Evolutionary conservation across 2,888 invertebrate species (phyloP).

Genomic region (Agrotis segetum): DNA sequence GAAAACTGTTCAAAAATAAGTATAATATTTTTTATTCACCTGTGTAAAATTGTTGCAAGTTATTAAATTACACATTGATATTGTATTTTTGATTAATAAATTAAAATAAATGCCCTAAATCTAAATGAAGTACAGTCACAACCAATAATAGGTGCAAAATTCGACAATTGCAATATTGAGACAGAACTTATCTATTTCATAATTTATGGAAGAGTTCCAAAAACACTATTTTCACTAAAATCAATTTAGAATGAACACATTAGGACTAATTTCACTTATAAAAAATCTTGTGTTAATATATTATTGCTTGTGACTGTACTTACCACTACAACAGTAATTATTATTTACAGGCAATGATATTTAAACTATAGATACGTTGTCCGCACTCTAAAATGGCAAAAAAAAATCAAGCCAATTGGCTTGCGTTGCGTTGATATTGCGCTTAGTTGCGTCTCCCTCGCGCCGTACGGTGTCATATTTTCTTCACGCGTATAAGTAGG

Average conservation of each 20-base stretch:
- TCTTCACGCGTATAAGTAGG: no score
- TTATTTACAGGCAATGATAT: no score
- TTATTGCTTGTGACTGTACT: constrained; percentile 3
- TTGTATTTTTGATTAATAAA: constrained; percentile 49
- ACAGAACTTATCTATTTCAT: no score
- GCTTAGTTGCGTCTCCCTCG: no score
- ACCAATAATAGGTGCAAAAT: background rate
- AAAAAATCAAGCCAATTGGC: no score
- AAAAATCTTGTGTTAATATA: background rate
- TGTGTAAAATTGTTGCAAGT: constrained; percentile 47
- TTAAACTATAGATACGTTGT: no score
- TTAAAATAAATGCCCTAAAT: constrained; percentile 16
- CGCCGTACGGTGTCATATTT: no score
- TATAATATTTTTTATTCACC: constrained; percentile 47
- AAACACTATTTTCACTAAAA: no score
- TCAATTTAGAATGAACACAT: background rate
- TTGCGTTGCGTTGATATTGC: no score
- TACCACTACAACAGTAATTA: constrained; percentile 23
- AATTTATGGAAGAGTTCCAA: no score
- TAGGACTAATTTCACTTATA: background rate
- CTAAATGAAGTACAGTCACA: constrained; percentile 17
- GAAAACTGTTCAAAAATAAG: constrained; percentile 9
- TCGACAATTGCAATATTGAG: background rate
- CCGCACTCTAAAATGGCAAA: no score
- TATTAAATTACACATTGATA: constrained; percentile 43